Percentiles rank a stretch among this genome's conserved stretches.
phyloP scores from a whole-genome alignment of 2,888 invertebrate genomes.

The Dioctria linearis region DNA sequence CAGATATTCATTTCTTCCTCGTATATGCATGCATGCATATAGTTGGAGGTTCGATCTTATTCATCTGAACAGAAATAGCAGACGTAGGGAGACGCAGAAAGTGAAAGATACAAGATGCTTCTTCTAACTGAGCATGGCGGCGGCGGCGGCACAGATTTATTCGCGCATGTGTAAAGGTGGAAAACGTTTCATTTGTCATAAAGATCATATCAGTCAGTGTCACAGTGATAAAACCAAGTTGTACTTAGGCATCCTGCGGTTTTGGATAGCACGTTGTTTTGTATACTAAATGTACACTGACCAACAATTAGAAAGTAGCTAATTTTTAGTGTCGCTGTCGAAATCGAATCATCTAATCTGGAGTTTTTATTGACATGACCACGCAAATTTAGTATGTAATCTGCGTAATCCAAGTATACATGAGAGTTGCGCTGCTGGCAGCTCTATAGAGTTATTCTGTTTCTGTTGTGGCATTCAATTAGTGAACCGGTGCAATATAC shows the following conservation, averaged over 20 bases:
- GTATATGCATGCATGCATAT: no score
- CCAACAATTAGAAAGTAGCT: conserved; percentile 48
- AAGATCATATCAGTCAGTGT: conserved; percentile 6
- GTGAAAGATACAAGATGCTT: conserved; percentile 35
- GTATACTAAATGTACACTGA: conserved; percentile 23
- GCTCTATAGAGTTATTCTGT: conserved; percentile 4
- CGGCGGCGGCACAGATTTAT: conserved; percentile 19
- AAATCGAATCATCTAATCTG: conserved; percentile 14
- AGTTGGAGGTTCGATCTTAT: conserved; percentile 46
- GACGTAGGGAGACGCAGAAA: conserved; percentile 36
- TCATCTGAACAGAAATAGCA: conserved; percentile 20
- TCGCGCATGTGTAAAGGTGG: conserved; percentile 9
- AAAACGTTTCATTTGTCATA: conserved; percentile 40
- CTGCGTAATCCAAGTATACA: background rate
- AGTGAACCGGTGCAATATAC: conserved; percentile 28
- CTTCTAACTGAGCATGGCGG: background rate
- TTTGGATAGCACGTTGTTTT: background rate
- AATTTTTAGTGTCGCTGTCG: conserved; percentile 15
- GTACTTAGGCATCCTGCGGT: conserved; percentile 2
- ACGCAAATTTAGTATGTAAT: conserved; percentile 1
- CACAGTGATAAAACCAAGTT: conserved; percentile 4
- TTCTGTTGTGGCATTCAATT: conserved; percentile 45
- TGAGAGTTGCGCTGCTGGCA: background rate
- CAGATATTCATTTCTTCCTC: conserved; percentile 14
- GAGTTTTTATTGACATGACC: conserved; percentile 33